A percentile compares a stretch with the other conserved stretches of the same genome.
These are phyloP conservation scores for Anthoscopus minutus DNA, from an alignment of 2,113 vertebrate species.

Conservation along the genomic window DNA sequence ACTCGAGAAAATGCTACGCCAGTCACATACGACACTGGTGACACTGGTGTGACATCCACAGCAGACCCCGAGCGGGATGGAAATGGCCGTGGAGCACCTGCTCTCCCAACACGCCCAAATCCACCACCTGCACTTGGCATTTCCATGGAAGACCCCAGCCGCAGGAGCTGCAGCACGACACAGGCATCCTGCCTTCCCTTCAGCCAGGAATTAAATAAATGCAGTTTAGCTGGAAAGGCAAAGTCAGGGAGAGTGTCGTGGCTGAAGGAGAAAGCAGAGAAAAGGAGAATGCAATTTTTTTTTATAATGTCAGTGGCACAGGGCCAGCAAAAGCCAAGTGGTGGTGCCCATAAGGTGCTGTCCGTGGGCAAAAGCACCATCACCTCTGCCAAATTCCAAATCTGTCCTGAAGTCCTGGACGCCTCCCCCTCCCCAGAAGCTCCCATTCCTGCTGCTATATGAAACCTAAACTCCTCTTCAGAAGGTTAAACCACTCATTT, in stretches of 20 bases:
- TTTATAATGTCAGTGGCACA: accelerated
- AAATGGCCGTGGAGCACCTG: not conserved
- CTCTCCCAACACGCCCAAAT: not conserved
- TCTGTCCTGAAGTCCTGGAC: not conserved
- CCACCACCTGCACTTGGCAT: accelerated
- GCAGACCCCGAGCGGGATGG: not conserved
- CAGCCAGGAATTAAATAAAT: not conserved
- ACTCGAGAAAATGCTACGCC: not conserved
- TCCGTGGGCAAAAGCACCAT: not conserved
- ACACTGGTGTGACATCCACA: not conserved
- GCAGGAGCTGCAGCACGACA: not conserved
- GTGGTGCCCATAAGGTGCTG: not conserved
- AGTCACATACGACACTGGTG: not conserved
- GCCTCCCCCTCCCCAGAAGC: not conserved
- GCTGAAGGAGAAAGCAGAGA: not conserved
- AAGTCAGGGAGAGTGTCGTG: not conserved
- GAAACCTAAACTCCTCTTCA: not conserved
- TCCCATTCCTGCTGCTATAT: not conserved
- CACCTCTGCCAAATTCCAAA: not conserved
- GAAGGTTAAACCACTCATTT: not conserved
- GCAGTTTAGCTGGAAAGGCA: not conserved
- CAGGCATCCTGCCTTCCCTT: not conserved
- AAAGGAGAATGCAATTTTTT: not conserved
- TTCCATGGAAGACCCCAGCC: not conserved
- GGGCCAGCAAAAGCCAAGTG: not conserved